Base-by-base conservation (phyloP, 2,888 invertebrate genomes). In the Corbicula japonica region DNA sequence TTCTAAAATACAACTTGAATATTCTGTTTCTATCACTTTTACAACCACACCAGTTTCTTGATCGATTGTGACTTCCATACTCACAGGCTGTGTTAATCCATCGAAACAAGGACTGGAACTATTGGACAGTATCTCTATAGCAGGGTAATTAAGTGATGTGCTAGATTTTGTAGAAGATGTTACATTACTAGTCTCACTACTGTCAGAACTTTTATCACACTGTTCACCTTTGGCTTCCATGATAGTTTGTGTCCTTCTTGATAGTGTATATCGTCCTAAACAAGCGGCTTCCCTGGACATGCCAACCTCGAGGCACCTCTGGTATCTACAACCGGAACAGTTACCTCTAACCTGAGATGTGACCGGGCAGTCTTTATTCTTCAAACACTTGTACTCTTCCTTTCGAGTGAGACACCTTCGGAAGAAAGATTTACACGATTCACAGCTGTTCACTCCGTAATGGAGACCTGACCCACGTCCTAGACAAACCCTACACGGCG, bases 401-500 rank as follows among this genome's bases (percentile, higher is more conserved):
- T 83, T 83, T 15, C 83, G 48, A 0, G 83, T 83, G 35, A 83
- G 58, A 69, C 83, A 83, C n/a, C 83, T 41, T 54, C 83, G 48
- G 34, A 80, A 83, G 44, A 83, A 83, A 34, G 79, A 79, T 58
- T 83, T 83, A 61, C 83, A 83, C 1, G 80, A 80, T 46, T 83
- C 83, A 52, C 83, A 83, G 58, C 83, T 83, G 41, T 83, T 83
- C 35, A 83, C 83, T 28, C 83, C 83, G 72, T 83, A 83, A 68
- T 83, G 83, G 23, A 83, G 46, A 15, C 83, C 83, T n/a, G 83
- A 80, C 6, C 83, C 83, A 44, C 65, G 62, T 4, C 83, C 83
- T 18, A 73, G 32, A 65, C 83, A 83, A 4, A 83, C 77, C 28
- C 68, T 72, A 68, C 83, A 83, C 18, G 83, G 80, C 10, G 83